Evolutionary conservation across 2,113 vertebrate genomes (phyloP).

Genomic region (Meriones unguiculatus): DNA sequence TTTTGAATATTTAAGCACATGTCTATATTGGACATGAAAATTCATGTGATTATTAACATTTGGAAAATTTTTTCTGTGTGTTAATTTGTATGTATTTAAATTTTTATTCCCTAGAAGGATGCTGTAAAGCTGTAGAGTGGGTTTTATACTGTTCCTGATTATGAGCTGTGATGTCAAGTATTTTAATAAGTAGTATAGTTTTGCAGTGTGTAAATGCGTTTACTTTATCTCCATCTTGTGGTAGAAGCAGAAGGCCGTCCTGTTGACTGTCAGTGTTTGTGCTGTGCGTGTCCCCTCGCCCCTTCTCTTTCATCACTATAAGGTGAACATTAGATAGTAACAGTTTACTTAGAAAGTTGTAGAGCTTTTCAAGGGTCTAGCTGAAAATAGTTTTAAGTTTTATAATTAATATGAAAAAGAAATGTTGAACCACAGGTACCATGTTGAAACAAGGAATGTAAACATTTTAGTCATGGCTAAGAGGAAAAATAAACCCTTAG

Average conservation of each 20-base stretch:
- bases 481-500: constrained; percentile 3
- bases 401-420: constrained; percentile 18
- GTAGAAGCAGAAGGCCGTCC: constrained; percentile 55
- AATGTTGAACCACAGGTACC: not conserved
- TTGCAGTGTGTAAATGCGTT: constrained; percentile 47
- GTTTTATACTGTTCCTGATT: constrained; percentile 42
- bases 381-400: constrained; percentile 38
- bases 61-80: not conserved
- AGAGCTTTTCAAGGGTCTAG: not conserved
- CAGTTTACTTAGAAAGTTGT: constrained; percentile 26
- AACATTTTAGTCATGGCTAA: constrained; percentile 25
- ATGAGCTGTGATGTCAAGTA: not conserved
- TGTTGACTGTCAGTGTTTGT: not conserved
- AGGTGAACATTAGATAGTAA: not conserved
- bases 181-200: constrained; percentile 42
- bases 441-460: constrained; percentile 34
- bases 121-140: not conserved
- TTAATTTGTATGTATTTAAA: not conserved
- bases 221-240: constrained; percentile 85
- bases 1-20: constrained; percentile 48
- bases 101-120: not conserved
- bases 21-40: constrained; percentile 5
- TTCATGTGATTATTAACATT: constrained; percentile 6
- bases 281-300: not conserved
- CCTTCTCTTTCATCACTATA: not conserved